These are phyloP conservation scores for Zaprionus taronus DNA, from an alignment of 1,140 invertebrate genomes.

Conservation along the genomic window DNA sequence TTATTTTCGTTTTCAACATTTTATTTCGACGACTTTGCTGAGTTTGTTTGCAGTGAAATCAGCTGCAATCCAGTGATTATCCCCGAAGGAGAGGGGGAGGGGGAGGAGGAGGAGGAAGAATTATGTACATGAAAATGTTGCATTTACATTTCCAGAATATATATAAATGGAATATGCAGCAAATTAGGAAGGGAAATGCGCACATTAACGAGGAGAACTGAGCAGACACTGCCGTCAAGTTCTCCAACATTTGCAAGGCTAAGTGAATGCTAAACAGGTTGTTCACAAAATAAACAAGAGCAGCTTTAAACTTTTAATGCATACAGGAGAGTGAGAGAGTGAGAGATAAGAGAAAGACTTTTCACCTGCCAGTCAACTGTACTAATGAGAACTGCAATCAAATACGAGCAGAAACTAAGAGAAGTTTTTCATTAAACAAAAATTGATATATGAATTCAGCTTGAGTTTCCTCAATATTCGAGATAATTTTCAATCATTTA, in stretches of 20 bases:
- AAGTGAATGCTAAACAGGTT: constrained; percentile 30
- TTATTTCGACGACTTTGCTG: constrained; percentile 42
- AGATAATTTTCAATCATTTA: not conserved
- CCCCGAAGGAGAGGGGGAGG: not conserved
- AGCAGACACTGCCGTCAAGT: not conserved
- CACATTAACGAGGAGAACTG: constrained; percentile 44
- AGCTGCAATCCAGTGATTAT: constrained; percentile 62
- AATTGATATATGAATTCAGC: not conserved
- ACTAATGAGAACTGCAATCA: not conserved
- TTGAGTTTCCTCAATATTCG: not conserved
- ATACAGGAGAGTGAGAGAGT: not conserved
- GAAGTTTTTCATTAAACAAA: not conserved
- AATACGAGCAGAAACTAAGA: not conserved
- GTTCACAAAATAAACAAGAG: constrained; percentile 6
- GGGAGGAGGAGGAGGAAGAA: constrained; percentile 11
- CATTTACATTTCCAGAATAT: constrained; percentile 64
- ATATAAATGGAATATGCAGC: constrained; percentile 63
- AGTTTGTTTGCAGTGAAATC: constrained; percentile 32
- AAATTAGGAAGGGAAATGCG: constrained; percentile 67
- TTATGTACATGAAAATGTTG: constrained; percentile 64
- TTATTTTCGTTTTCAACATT: constrained; percentile 41
- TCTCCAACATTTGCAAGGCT: constrained; percentile 36
- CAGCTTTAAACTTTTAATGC: not conserved
- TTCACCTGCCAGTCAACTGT: not conserved
- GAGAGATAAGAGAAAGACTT: not conserved